Evolutionary conservation across 2,888 invertebrate genomes (phyloP), one percentile per base, ranked within the genome.

Genomic region (Amiota mariae): DNA sequence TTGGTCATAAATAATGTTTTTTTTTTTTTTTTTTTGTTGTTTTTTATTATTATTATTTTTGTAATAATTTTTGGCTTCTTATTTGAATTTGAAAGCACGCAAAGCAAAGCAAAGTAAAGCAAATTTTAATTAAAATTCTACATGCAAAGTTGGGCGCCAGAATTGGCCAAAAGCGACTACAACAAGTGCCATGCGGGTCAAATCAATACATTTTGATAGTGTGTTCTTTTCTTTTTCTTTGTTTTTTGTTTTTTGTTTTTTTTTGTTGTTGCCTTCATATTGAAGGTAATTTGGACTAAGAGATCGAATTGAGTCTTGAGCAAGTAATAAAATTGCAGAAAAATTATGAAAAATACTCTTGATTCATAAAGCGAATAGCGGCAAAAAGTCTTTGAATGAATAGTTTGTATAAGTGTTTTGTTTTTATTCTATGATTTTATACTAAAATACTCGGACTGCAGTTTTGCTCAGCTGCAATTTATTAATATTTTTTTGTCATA

Each of bases 111-210:
- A 15, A 20, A 24, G 24, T 3, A 24, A 24, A 24, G 24, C 24
- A 24, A 24, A 78, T 78, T 85, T 83, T 85, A 83, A 85, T 83
- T 85, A 83, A 83, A 85, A 81, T 85, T 82, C 81, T 82, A 84
- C 83, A 83, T 83, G 83, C 83, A 85, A 84, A 78, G 75, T 18
- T 15, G 15, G 47, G 47, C 15, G 36, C 36, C 36, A 64, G 20
- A 46, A 13, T 24, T 18, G 46, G 63, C 9, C 63, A 46, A 63
- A 63, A 63, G n/a, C 36, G 15, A 24, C 54, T 68, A 54, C 13
- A 24, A 18, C 67, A 68, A 68, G 67, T 68, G 49, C 67, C 46
- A 24, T 36, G 54, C 67, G 24, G 67, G 67, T 68, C 67, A 68
- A 68, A 68, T 68, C 67, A 36, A 36, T 36, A 36, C 36, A 36